Percentiles rank a stretch among this genome's conserved stretches.
Conservation (phyloP, 2,888 invertebrate species). For the Halictus ligatus region DNA sequence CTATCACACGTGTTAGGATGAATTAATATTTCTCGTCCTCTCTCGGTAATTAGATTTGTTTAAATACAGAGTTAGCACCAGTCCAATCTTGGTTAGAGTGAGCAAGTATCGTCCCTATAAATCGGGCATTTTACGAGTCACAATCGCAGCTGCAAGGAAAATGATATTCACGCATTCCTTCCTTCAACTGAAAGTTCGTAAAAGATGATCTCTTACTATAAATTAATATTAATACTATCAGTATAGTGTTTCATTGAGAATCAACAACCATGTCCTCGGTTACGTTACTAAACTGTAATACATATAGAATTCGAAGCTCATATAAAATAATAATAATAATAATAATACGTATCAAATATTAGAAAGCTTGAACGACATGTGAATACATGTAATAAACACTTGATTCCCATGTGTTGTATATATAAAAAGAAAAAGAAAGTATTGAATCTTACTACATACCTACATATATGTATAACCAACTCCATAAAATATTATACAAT, state of each 20-base stretch:
- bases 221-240: slow-evolving; percentile 54
- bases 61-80: slow-evolving; percentile 76
- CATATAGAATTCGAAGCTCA: slow-evolving; percentile 42
- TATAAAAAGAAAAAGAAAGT: slow-evolving; percentile 36
- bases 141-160: slow-evolving; percentile 63
- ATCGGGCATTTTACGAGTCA: slow-evolving; percentile 60
- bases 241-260: slow-evolving; percentile 44
- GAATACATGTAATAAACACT: slow-evolving; percentile 39
- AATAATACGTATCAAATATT: slow-evolving; percentile 53
- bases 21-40: slow-evolving; percentile 63
- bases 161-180: slow-evolving; percentile 51
- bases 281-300: slow-evolving; percentile 50
- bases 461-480: slow-evolving; percentile 61
- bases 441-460: slow-evolving; percentile 58
- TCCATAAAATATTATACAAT: slow-evolving; percentile 63
- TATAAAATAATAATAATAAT: slow-evolving; percentile 42
- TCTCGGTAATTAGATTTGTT: slow-evolving; percentile 64
- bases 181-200: slow-evolving; percentile 41
- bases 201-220: slow-evolving; percentile 39
- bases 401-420: slow-evolving; percentile 44
- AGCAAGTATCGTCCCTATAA: slow-evolving; percentile 66
- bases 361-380: slow-evolving; percentile 52
- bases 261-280: slow-evolving; percentile 52
- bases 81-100: slow-evolving; percentile 73
- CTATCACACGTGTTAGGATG: slow-evolving; percentile 80